phyloP scores from a whole-genome alignment of 2,888 invertebrate species.

The Dioctria linearis region DNA sequence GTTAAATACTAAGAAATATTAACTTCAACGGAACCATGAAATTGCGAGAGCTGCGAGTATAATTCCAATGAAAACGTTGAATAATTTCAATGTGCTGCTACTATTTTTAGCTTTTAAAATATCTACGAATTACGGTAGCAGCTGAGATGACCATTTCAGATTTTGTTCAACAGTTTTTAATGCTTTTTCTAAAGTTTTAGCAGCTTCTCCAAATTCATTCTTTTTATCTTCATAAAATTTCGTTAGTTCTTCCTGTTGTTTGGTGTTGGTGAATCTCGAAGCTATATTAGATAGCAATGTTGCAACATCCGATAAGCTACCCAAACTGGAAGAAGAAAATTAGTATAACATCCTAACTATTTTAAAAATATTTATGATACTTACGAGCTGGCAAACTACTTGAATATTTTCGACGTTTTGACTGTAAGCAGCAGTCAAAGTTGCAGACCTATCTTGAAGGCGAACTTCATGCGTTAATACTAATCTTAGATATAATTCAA shows the following conservation, averaged over 20 bases:
- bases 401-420: slow-evolving; percentile 74
- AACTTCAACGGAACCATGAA: not conserved
- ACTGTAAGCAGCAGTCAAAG: slow-evolving; percentile 71
- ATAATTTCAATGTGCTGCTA: not conserved
- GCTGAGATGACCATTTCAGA: slow-evolving; percentile 65
- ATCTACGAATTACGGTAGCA: slow-evolving; percentile 59
- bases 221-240: slow-evolving; percentile 63
- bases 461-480: slow-evolving; percentile 70
- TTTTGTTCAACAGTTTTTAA: slow-evolving; percentile 65
- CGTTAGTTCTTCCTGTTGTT: slow-evolving; percentile 63
- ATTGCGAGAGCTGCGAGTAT: not conserved
- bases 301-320: slow-evolving; percentile 64
- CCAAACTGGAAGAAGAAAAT: slow-evolving; percentile 61
- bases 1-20: no score
- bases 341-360: not conserved
- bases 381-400: slow-evolving; percentile 70
- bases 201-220: slow-evolving; percentile 64
- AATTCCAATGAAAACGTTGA: not conserved
- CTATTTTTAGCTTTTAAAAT: slow-evolving; percentile 31
- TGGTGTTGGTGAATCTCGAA: slow-evolving; percentile 65
- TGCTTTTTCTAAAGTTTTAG: slow-evolving; percentile 63
- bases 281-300: slow-evolving; percentile 66
- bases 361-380: slow-evolving; percentile 55
- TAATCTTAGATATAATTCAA: slow-evolving; percentile 73
- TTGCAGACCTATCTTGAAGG: slow-evolving; percentile 67